Percentiles rank a stretch among this genome's conserved stretches.
These are phyloP conservation scores for Melanitta fusca DNA, from an alignment of 2,797 vertebrate genomes.

Conservation along the genomic window DNA sequence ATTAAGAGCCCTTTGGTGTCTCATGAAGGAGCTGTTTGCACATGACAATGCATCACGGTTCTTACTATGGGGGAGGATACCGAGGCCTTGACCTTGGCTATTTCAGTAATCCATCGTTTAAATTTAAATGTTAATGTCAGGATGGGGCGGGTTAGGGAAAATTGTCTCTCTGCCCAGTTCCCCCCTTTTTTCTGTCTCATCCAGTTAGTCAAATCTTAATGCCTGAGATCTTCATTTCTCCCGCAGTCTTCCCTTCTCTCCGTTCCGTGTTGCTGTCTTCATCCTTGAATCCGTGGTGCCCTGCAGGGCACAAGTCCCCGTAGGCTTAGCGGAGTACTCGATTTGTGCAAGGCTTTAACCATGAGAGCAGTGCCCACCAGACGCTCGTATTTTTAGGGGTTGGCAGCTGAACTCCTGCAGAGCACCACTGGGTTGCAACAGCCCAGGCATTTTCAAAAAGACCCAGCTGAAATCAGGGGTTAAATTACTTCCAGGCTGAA, in stretches of 20 bases:
- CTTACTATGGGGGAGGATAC: not conserved
- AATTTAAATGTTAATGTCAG: constrained; percentile 62
- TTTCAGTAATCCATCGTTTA: constrained; percentile 53
- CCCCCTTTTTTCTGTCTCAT: not conserved
- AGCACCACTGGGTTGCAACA: not conserved
- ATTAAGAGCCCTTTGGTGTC: constrained; percentile 75
- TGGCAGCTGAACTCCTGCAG: not conserved
- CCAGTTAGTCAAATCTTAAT: not conserved
- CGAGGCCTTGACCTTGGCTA: constrained; percentile 5
- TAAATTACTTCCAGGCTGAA: not conserved
- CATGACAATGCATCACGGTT: constrained; percentile 52
- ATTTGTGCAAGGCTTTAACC: not conserved
- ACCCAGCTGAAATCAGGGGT: not conserved
- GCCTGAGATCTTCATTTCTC: not conserved
- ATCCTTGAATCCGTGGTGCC: not conserved
- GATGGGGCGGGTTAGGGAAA: not conserved
- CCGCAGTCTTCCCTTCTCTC: not conserved
- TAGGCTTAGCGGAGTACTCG: not conserved
- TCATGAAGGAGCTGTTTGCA: constrained; percentile 57
- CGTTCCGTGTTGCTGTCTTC: not conserved
- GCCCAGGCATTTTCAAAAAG: not conserved
- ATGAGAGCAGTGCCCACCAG: not conserved
- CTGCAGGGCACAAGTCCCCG: not conserved
- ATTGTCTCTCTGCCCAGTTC: not conserved
- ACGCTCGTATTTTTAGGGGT: not conserved